Base-by-base conservation (phyloP, 2,888 invertebrate genomes). In the Coenonympha glycerion region DNA sequence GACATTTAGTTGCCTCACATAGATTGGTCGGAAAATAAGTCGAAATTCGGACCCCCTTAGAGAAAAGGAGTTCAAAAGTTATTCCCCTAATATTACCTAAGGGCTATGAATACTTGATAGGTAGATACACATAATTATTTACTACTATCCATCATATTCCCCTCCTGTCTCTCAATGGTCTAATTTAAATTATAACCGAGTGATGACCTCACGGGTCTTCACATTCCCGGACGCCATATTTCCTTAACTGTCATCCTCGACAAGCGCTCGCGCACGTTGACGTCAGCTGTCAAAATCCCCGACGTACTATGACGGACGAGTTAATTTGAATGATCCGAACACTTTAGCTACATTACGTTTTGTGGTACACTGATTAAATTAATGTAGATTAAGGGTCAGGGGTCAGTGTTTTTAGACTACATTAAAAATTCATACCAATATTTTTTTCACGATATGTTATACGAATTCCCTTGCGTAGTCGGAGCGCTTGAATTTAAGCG, bases 271-370 rank as follows among this genome's bases (percentile, higher is more conserved):
- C 66, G 62, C 64, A 63, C 61, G 74, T 66, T 77, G 81, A 81
- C 79, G 73, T 71, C 71, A 63, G 71, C 67, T 65, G 78, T 81
- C 82, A 80, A 76, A 76, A 76, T 75, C 68, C 65, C 57, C 53
- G 64, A 71, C 73, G 63, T 68, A 66, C 65, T 65, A 75, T 77
- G 82, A 78, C 79, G 78, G 79, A 84, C 71, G 80, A 78, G 79
- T 82, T 81, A 79, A 82, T 82, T 79, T 71, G 69, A 78, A 72
- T 49, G 45, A 49, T 53, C 46, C 31, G 37, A 56, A 39, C 24
- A 45, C 30, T 41, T 46, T 49, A 46, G 11, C 21, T 24, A 4
- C 44, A 22, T 47, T 50, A 31, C 21, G 40, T 47, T n/a, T 21
- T 44, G 13, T 51, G 19, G 16, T 47, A 44, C 44, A 31, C 21